Conservation (phyloP, 2,888 invertebrate species). For the Leucophora obtusa region DNA sequence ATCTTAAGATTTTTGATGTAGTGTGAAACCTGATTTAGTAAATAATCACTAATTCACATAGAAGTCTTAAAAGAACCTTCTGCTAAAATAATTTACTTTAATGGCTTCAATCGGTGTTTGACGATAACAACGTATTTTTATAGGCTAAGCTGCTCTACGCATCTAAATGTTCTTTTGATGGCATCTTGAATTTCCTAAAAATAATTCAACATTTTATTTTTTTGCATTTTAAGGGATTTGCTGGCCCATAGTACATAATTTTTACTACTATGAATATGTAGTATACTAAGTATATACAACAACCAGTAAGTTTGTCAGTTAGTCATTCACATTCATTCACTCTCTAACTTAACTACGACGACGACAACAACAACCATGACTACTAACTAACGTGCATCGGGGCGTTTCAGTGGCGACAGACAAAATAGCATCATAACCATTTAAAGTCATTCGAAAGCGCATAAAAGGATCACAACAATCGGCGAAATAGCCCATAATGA, state of each 20-base stretch:
- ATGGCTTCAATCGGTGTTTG: too few species aligned
- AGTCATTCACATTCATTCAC: slow-evolving; percentile 36
- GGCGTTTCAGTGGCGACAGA: slow-evolving; percentile 67
- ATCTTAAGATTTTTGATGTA: too few species aligned
- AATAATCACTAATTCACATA: too few species aligned
- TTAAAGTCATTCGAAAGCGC: slow-evolving; percentile 78
- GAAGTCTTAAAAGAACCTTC: too few species aligned
- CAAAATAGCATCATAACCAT: slow-evolving; percentile 77
- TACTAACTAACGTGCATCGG: slow-evolving; percentile 59
- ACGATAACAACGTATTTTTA: too few species aligned
- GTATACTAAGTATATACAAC: slow-evolving; percentile 24
- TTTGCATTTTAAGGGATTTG: background rate
- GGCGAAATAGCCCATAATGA: slow-evolving; percentile 80
- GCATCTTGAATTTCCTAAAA: too few species aligned
- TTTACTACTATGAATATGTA: background rate
- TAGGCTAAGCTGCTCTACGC: too few species aligned
- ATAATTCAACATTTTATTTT: too few species aligned
- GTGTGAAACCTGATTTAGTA: too few species aligned
- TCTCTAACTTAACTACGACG: slow-evolving; percentile 40
- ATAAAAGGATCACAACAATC: slow-evolving; percentile 80
- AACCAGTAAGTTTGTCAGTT: slow-evolving; percentile 36
- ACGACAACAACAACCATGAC: slow-evolving; percentile 35
- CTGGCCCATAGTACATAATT: background rate
- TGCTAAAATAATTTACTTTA: too few species aligned
- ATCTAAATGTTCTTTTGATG: too few species aligned